Percentiles rank a stretch among this genome's conserved stretches.
phyloP scores from a whole-genome alignment of 2,797 vertebrate genomes.

The Margarornis squamiger region DNA sequence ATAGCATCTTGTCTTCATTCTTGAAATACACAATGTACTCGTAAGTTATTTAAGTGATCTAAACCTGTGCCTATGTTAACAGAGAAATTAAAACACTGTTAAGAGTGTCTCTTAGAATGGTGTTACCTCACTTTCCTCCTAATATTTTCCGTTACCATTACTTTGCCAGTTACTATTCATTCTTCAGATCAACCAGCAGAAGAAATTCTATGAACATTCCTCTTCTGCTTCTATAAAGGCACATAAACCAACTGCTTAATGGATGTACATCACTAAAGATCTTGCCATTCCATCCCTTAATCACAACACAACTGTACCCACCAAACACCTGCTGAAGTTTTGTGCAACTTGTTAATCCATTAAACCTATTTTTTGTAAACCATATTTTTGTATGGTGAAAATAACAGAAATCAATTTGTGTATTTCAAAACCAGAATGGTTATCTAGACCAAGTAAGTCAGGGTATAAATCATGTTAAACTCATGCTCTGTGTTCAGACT shows the following conservation, averaged over 20 bases:
- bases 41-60: neutral
- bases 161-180: neutral
- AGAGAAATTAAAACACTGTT: neutral
- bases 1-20: neutral
- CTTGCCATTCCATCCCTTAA: neutral
- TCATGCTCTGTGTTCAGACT: neutral
- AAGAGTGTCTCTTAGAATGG: neutral
- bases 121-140: neutral
- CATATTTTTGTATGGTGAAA: neutral
- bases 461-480: neutral
- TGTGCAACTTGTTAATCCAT: neutral
- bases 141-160: neutral
- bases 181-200: neutral
- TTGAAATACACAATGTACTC: neutral
- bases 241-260: neutral
- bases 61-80: neutral
- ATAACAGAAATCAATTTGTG: neutral
- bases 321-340: neutral
- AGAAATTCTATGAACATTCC: neutral
- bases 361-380: neutral
- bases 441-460: neutral
- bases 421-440: neutral
- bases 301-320: neutral
- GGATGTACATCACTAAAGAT: neutral
- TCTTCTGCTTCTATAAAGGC: neutral